Evolutionary conservation across 2,888 invertebrate species (phyloP).

Genomic region (Drosophila fulvimacula): DNA sequence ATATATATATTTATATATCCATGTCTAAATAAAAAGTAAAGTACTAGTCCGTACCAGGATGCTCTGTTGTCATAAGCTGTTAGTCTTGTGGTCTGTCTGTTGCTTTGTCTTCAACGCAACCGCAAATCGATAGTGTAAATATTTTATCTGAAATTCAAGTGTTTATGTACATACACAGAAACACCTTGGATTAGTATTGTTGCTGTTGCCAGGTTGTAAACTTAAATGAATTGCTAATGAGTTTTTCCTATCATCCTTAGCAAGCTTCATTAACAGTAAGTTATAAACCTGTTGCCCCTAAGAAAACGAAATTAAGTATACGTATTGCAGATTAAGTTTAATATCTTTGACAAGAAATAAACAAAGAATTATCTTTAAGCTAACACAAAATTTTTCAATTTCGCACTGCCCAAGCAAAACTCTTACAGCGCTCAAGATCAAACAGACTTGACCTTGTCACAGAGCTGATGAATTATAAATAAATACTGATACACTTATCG

Average conservation of each 20-base stretch:
- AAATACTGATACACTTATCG: conserved; percentile 1
- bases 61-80: conserved; percentile 29
- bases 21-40: conserved; percentile 6
- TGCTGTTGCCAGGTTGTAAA: conserved; percentile 1
- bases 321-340: background rate
- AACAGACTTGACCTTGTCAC: conserved; percentile 1
- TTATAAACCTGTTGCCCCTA: background rate
- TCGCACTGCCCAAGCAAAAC: background rate
- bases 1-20: background rate
- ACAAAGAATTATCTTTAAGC: background rate
- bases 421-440: conserved; percentile 6
- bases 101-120: conserved; percentile 20
- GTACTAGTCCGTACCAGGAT: conserved; percentile 28
- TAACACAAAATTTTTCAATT: background rate
- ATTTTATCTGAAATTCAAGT: conserved; percentile 19
- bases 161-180: conserved; percentile 11
- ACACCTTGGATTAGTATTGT: conserved; percentile 11
- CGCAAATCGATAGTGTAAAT: conserved; percentile 45
- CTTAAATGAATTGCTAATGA: conserved; percentile 7
- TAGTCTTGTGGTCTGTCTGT: conserved; percentile 32
- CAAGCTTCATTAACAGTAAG: conserved; percentile 1
- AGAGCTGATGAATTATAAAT: conserved; percentile 1
- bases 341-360: background rate
- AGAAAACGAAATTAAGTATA: background rate
- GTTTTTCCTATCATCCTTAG: conserved; percentile 2